These are phyloP conservation scores for Acleris holmiana DNA, from an alignment of 2,888 invertebrate species.

Conservation along the genomic window DNA sequence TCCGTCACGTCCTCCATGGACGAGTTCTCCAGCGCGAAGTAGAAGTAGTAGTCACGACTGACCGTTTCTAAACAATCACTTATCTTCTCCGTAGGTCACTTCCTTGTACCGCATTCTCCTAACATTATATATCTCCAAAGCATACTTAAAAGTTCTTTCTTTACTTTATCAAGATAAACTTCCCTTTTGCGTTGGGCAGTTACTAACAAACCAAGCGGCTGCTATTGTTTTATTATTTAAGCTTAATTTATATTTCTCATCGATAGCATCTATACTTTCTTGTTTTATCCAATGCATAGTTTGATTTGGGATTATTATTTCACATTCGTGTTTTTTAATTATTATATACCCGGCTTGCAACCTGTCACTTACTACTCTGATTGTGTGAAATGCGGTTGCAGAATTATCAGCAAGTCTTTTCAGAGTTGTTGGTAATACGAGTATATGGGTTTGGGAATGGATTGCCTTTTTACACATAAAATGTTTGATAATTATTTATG, in stretches of 20 bases:
- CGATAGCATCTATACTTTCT: not conserved
- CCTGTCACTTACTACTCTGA: no score
- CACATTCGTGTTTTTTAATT: not conserved
- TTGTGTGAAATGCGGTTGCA: no score
- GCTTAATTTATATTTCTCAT: not conserved
- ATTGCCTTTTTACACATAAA: no score
- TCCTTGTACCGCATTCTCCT: no score
- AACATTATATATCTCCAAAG: constrained; percentile 56
- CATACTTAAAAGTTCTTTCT: constrained; percentile 46
- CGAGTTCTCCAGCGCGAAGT: constrained; percentile 66
- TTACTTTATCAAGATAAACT: no score
- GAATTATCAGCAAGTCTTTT: no score
- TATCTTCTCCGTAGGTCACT: constrained; percentile 48
- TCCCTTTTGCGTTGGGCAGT: no score
- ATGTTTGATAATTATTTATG: no score
- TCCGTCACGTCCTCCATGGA: constrained; percentile 56
- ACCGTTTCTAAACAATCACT: constrained; percentile 54
- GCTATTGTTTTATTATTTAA: not conserved
- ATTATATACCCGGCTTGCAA: not conserved
- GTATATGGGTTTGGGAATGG: no score
- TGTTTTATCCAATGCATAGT: constrained; percentile 33
- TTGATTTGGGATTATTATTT: not conserved
- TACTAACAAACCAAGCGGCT: not conserved
- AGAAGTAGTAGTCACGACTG: no score
- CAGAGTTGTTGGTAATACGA: no score